Base-by-base conservation (phyloP, 23 tunicate species). In the Aplidium turbinatum region DNA sequence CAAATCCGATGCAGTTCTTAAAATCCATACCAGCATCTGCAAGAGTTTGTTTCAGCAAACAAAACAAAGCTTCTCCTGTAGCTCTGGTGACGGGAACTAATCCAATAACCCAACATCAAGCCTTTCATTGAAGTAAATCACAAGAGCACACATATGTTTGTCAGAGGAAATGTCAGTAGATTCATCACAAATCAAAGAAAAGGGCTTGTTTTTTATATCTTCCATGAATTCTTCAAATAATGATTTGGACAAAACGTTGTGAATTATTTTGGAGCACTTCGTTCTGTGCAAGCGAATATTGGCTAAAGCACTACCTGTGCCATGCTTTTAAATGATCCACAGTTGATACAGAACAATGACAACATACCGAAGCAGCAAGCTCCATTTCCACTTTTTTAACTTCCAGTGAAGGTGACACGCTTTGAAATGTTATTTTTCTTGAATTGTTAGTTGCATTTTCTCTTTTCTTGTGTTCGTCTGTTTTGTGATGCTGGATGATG, bases 11-110 rank as follows among this genome's bases (percentile, higher is more conserved):
- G 21, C 60, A 54, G 22, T n/a, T 54, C 21, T n/a, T 13, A 5
- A 54, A 25, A 54, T 54, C 60, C 60, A 54, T 54, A 54, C 23
- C 60, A 54, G 21, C 60, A 54, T 6, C 22, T 11, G 19, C 21
- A 13, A 54, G 60, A 13, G 60, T 25, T 54, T 54, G 6, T 54
- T 54, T 11, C 6, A 54, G 21, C 24, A n/a, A 54, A 11, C 6
- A 11, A n/a, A 54, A 54, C 21, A 54, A 54, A 18, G 60, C 60
- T 54, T 54, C 60, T 54, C 60, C 60, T 54, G 60, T 54, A 18
- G 60, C 60, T 25, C 21, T 22, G 6, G 60, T 22, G 19, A 54
- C 60, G 21, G 60, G 21, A 22, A n/a, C n/a, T 25, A 54, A 18
- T 13, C 60, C 60, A 54, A n/a, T 25, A 54, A 18, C 4, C n/a